Evolutionary conservation across 2,113 vertebrate genomes (phyloP), one percentile per base, ranked within the genome.

Genomic region (Pterocles gutturalis): DNA sequence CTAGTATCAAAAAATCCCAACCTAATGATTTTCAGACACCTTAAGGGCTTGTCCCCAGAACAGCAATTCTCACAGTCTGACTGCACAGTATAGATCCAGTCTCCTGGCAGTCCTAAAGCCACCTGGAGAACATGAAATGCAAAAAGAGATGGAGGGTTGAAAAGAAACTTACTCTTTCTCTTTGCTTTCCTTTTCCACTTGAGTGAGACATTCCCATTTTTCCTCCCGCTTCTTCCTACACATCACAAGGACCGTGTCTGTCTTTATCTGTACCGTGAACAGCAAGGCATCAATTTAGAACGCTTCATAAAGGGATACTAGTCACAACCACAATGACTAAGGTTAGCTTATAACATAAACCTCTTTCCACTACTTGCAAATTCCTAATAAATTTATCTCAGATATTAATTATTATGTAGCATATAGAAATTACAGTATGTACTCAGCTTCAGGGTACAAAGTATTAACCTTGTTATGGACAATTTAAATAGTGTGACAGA

Each of bases 171-270:
- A 99, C 99, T 99, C 99, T 97, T 99, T 99, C 38, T 99, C 99
- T 97, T 99, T 99, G 22, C 99, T 98, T 91, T 99, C 98, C 93
- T 99, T 99, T 84, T 99, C 99, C 93, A 99, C 98, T 87, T 99
- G 98, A 83, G 99, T 99, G 82, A 99, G 97, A 92, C 98, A 99
- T 7, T 99, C 99, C 99, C 99, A 99, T 92, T 99, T 99, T 91
- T 99, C 99, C 81, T 98, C 97, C 2, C 96, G 87, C 94, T 99
- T 98, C 98, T 99, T 99, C 97, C 98, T 99, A 96, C 99, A 99
- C 98, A 99, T 98, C 84, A 99, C 85, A 64, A 99, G 97, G 69
- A 99, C 88, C 96, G 97, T 99, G 95, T 99, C 99, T 26, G 99
- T 99, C 98, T 99, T 99, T 48, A 99, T 97, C 99, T 99, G 95